phyloP scores from a whole-genome alignment of 2,113 vertebrate species.

The Calyptommatus sinebrachiatus region DNA sequence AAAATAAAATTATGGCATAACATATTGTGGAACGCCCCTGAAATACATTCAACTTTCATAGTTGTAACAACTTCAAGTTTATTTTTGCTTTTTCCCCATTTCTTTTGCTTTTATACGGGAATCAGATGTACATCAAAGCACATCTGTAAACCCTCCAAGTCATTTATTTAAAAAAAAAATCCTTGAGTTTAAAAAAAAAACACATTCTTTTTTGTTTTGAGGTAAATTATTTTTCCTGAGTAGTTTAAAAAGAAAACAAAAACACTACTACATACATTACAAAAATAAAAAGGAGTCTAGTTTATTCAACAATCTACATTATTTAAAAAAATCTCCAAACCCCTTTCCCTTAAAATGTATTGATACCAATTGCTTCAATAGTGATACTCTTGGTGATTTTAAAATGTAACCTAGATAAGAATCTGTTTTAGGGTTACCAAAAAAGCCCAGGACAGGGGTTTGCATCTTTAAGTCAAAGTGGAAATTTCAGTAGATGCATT shows the following conservation, averaged over 20 bases:
- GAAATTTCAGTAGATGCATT: too few species aligned
- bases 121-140: constrained; percentile 69
- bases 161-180: constrained; percentile 32
- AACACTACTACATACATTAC: constrained; percentile 77
- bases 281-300: constrained; percentile 83
- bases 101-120: constrained; percentile 55
- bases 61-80: constrained; percentile 93
- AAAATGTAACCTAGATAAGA: not conserved
- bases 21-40: constrained; percentile 74
- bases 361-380: constrained; percentile 34
- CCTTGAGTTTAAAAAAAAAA: constrained; percentile 43
- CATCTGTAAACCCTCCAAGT: constrained; percentile 48
- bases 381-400: not conserved
- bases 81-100: constrained; percentile 42
- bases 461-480: too few species aligned
- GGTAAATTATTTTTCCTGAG: constrained; percentile 97
- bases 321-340: constrained; percentile 46
- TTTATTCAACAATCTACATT: constrained; percentile 78
- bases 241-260: constrained; percentile 83
- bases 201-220: constrained; percentile 80
- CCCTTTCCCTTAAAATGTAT: constrained; percentile 42
- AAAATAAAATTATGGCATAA: constrained; percentile 56
- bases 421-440: not conserved
- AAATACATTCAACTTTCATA: constrained; percentile 95
- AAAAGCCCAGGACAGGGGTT: too few species aligned